These are phyloP conservation scores for Diprion similis DNA, from an alignment of 1,140 invertebrate genomes.

Conservation along the genomic window DNA sequence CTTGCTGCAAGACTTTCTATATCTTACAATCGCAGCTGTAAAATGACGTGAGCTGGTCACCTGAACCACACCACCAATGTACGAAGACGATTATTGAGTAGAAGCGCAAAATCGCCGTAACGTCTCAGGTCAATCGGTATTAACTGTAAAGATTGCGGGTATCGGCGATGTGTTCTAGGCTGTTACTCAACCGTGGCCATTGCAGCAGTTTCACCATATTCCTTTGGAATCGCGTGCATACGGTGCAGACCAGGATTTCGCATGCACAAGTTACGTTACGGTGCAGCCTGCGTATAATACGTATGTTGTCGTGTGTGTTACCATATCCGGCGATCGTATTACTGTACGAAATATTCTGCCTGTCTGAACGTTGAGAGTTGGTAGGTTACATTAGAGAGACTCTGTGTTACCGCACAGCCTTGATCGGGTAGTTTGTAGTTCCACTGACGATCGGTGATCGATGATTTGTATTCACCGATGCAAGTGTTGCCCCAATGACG, in stretches of 20 bases:
- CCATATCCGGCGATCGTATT: too few relatives aligned
- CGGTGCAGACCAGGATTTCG: too few relatives aligned
- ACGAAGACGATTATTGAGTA: too few relatives aligned
- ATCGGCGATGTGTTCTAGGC: slow-evolving; percentile 2
- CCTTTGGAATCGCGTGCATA: not conserved
- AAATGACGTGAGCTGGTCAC: too few relatives aligned
- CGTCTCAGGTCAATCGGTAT: not conserved
- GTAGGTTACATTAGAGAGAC: not conserved
- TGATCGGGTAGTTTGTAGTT: slow-evolving; percentile 21
- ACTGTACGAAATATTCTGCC: too few relatives aligned
- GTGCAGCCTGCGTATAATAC: too few relatives aligned
- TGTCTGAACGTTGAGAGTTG: too few relatives aligned
- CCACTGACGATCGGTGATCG: slow-evolving; percentile 9
- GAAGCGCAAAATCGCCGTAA: not conserved
- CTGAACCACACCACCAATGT: too few relatives aligned
- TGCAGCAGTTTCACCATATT: not conserved
- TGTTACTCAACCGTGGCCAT: not conserved
- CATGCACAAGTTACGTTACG: too few relatives aligned
- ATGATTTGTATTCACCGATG: slow-evolving; percentile 38
- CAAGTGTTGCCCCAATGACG: slow-evolving; percentile 13
- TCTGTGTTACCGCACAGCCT: slow-evolving; percentile 25
- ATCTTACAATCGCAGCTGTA: too few relatives aligned
- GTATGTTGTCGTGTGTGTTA: too few relatives aligned
- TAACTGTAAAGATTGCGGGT: not conserved
- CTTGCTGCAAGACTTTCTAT: too few relatives aligned